Conservation (phyloP, 1,140 invertebrate species). For the Caenorhabditis tropicalis region DNA sequence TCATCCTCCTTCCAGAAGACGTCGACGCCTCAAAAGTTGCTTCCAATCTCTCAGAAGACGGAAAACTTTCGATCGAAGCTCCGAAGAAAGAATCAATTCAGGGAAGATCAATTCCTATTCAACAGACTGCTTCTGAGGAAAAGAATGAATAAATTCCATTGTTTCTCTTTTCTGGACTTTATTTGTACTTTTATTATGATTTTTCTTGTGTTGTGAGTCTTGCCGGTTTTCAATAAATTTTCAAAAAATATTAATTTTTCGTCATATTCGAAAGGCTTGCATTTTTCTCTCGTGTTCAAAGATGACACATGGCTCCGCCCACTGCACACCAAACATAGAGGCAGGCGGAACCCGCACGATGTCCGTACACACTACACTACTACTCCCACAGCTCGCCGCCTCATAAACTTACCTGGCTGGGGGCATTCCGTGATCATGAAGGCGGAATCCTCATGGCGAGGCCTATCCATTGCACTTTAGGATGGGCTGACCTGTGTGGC, state of each 20-base stretch:
- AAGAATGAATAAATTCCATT: neutral
- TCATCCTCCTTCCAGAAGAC: constrained; percentile 42
- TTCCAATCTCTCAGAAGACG: constrained; percentile 40
- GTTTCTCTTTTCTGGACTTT: neutral
- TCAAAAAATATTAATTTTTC: no score
- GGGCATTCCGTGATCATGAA: constrained; percentile 29
- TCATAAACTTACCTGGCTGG: constrained; percentile 43
- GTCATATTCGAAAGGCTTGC: no score
- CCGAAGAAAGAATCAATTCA: constrained; percentile 43
- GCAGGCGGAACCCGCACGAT: neutral
- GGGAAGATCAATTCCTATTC: constrained; percentile 21
- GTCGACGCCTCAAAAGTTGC: constrained; percentile 15
- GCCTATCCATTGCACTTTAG: constrained; percentile 36
- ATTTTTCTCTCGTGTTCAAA: no score
- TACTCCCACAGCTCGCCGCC: neutral
- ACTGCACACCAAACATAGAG: neutral
- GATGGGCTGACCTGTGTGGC: constrained; percentile 39
- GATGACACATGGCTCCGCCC: neutral
- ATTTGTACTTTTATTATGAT: neutral
- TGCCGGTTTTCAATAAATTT: neutral
- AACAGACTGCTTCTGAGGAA: neutral
- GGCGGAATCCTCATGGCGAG: constrained; percentile 34
- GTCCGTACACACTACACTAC: neutral
- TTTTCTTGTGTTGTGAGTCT: neutral
- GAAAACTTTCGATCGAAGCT: constrained; percentile 50